Base-by-base conservation (phyloP, 2,888 invertebrate species). In the Hydriomena furcata region DNA sequence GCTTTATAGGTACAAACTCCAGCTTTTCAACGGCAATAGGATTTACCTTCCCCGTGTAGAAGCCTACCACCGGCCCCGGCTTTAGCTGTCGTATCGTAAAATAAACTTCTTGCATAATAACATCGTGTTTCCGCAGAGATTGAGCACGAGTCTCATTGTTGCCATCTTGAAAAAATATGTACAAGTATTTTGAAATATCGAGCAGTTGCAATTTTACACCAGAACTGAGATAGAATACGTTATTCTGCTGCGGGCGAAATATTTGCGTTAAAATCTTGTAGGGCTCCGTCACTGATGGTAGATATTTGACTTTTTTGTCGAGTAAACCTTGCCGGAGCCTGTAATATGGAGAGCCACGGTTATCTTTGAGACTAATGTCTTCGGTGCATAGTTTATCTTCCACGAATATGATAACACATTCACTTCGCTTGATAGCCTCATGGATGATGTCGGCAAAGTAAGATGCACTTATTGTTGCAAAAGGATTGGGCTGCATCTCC, bases 11-110 rank as follows among this genome's bases (percentile, higher is more conserved):
- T 0, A 60, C 25, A 11, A 61, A 61, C 2, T 58, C 58, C 1
- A 65, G 2, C 5, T 63, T 66, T 0, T 69, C 54, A 0, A 72
- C 32, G 0, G 41, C 23, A 0, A 80, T 55, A 0, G 82, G 77
- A 44, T 86, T 87, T 0, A 37, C 3, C 43, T 73, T 84, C 0
- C 86, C 87, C 0, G 86, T 85, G 43, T 87, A 87, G 55, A 80
- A 80, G 0, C 71, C 82, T 0, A 84, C 8, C 0, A 85, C 49
- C 0, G 79, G 71, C 0, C 77, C 79, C 0, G 52, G 10, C 2
- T 69, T 67, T 2, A 65, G 11, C 24, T 67, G 56, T 0, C 63
- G 62, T 0, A 79, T 61, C 0, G 63, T 63, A 0, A 52, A 54
- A 32, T 74, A 73, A 0, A 82, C 70, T 3, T 82, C 76, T 1